Evolutionary conservation across 2,888 invertebrate genomes (phyloP).

Genomic region (Nephrotoma guestfalica): DNA sequence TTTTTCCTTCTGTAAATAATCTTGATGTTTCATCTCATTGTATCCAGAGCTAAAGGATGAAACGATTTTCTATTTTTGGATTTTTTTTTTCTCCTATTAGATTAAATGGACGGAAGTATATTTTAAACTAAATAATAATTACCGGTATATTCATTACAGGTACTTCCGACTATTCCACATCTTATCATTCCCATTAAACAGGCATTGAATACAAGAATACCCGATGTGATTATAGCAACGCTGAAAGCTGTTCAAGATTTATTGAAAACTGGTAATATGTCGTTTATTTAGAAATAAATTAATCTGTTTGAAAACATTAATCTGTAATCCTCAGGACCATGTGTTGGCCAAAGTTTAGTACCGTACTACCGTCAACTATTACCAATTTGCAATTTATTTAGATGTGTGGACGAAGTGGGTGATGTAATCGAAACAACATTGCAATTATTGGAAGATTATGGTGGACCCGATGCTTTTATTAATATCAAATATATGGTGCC

Average conservation of each 20-base stretch:
- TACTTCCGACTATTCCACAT: slow-evolving; percentile 80
- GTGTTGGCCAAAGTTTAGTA: slow-evolving; percentile 81
- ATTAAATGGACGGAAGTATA: not conserved
- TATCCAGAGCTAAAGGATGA: not conserved
- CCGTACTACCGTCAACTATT: slow-evolving; percentile 92
- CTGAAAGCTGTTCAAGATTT: slow-evolving; percentile 74
- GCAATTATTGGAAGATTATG: slow-evolving; percentile 76
- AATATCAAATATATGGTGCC: slow-evolving; percentile 98
- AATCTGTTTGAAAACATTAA: not conserved
- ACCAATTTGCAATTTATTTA: slow-evolving; percentile 77
- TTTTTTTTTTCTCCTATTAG: not conserved
- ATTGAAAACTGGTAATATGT: slow-evolving; percentile 57
- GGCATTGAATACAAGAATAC: slow-evolving; percentile 73
- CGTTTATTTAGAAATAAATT: not conserved
- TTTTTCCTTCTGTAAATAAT: not conserved
- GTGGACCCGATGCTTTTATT: slow-evolving; percentile 91
- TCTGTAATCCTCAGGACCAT: slow-evolving; percentile 21
- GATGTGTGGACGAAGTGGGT: slow-evolving; percentile 50
- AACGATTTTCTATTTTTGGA: too few relatives aligned
- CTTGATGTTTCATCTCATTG: not conserved
- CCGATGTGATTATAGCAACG: slow-evolving; percentile 63
- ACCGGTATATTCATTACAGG: slow-evolving; percentile 9
- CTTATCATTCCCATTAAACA: slow-evolving; percentile 85
- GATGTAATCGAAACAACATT: slow-evolving; percentile 87
- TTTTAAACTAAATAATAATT: not conserved